Evolutionary conservation across 2,888 invertebrate genomes (phyloP).

Genomic region (Xestia ashworthii): DNA sequence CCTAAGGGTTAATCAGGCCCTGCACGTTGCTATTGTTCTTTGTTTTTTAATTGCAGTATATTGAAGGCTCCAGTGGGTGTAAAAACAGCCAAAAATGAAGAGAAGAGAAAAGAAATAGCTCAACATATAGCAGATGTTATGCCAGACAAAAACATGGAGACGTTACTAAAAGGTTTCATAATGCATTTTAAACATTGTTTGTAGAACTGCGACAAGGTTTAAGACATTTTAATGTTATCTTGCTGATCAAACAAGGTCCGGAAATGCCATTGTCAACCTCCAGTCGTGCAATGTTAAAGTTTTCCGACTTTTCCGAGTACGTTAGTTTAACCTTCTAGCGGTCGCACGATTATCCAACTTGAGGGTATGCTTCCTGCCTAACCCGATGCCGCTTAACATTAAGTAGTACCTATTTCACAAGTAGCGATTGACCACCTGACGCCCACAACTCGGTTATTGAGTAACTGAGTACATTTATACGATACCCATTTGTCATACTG

Average conservation of each 20-base stretch:
- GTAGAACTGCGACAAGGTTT: background rate
- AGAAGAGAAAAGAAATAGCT: slow-evolving; percentile 66
- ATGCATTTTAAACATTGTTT: background rate
- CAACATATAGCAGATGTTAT: slow-evolving; percentile 72
- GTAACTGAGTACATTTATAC: background rate
- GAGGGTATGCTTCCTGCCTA: too few relatives aligned
- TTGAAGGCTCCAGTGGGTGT: slow-evolving; percentile 74
- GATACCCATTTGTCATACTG: background rate
- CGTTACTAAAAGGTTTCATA: slow-evolving; percentile 72
- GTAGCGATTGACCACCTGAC: background rate
- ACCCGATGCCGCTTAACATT: too few relatives aligned
- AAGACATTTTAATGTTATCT: background rate
- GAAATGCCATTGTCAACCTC: background rate
- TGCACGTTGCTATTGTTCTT: background rate
- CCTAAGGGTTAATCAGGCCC: too few relatives aligned
- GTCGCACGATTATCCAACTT: too few relatives aligned
- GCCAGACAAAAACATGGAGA: slow-evolving; percentile 76
- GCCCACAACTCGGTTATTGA: background rate
- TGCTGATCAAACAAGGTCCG: background rate
- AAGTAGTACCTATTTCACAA: too few relatives aligned
- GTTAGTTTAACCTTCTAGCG: too few relatives aligned
- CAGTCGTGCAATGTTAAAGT: too few relatives aligned
- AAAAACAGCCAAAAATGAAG: slow-evolving; percentile 66
- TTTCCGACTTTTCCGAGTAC: too few relatives aligned
- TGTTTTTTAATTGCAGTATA: slow-evolving; percentile 64